These are phyloP conservation scores for Phaenicophaeus curvirostris DNA, from an alignment of 2,797 vertebrate genomes.

Conservation along the genomic window DNA sequence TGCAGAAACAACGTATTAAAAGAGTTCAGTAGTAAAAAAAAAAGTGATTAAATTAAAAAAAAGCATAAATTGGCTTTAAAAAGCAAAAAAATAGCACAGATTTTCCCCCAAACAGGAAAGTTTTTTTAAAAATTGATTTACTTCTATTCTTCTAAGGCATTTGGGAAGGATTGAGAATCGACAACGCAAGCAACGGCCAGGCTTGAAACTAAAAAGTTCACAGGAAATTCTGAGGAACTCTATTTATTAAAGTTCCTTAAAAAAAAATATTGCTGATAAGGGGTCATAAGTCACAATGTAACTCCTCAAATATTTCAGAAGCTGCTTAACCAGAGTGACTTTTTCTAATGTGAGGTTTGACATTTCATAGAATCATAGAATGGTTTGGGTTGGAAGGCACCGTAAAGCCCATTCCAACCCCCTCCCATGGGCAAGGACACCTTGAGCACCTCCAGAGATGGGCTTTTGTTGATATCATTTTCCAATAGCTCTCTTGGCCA, in stretches of 20 bases:
- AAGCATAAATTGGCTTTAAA: not conserved
- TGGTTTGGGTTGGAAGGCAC: too few relatives aligned
- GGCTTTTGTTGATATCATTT: not conserved
- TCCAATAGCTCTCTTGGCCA: not conserved
- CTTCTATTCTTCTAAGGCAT: not conserved
- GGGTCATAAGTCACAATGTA: fast-evolving
- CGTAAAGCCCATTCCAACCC: too few relatives aligned
- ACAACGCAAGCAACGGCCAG: fast-evolving
- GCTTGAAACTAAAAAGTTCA: not conserved
- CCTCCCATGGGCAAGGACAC: too few relatives aligned
- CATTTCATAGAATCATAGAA: not conserved
- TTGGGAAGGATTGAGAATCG: not conserved
- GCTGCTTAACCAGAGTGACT: not conserved
- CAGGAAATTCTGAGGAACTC: not conserved
- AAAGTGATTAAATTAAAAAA: not conserved
- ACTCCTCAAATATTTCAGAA: not conserved
- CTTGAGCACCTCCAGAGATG: too few relatives aligned
- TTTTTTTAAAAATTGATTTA: not conserved
- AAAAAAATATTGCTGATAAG: not conserved
- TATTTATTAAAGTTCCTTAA: not conserved
- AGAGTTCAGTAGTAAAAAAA: not conserved
- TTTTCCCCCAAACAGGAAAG: not conserved
- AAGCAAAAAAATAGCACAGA: not conserved
- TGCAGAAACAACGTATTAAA: too few relatives aligned
- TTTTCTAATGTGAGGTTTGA: not conserved